Evolutionary conservation across 2,113 vertebrate genomes (phyloP), one percentile per base, ranked within the genome.

Genomic region (Anarhynchus alexandrinus): DNA sequence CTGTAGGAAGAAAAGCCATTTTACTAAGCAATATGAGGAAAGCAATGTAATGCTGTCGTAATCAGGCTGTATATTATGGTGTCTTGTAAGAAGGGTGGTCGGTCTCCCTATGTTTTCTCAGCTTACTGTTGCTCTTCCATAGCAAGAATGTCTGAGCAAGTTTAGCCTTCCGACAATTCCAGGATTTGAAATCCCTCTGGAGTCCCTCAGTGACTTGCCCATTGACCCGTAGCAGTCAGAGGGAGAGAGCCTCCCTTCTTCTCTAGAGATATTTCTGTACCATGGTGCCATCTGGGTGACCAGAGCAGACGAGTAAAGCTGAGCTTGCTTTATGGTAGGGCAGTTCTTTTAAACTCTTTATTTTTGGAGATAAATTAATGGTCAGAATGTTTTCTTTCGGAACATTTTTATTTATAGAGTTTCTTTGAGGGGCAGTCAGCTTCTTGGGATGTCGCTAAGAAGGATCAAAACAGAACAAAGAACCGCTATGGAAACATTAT

Each of bases 401-500:
- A 97, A 97, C 93, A 96, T 98, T 98, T 98, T 98, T 94, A 98
- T 97, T 98, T 98, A 86, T 98, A 99, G 99, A 99, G 99, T 97
- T 99, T 99, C 98, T 99, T 99, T 97, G 99, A 99, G 98, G 99
- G 99, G 91, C 99, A 99, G 97, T 99, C 99, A 94, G 99, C 99
- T 96, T 99, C 99, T 95, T 99, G 99, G 99, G 99, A 99, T 96
- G 99, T 99, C 94, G 99, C 99, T 97, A 99, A 99, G 98, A 99
- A 99, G 98, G 99, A 99, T 96, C 99, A 99, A 98, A 99, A 99
- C 95, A 99, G 99, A 97, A 99, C 99, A 97, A 99, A 99, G 98
- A 99, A 99, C 97, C 99, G 99, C 97, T 99, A 99, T 84, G 99
- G 99, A 94, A 99, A 99, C 98, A 99, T 99, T 96, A 99, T 99